Base-by-base conservation (phyloP, 2,888 invertebrate species). In the Calameuta filiformis region DNA sequence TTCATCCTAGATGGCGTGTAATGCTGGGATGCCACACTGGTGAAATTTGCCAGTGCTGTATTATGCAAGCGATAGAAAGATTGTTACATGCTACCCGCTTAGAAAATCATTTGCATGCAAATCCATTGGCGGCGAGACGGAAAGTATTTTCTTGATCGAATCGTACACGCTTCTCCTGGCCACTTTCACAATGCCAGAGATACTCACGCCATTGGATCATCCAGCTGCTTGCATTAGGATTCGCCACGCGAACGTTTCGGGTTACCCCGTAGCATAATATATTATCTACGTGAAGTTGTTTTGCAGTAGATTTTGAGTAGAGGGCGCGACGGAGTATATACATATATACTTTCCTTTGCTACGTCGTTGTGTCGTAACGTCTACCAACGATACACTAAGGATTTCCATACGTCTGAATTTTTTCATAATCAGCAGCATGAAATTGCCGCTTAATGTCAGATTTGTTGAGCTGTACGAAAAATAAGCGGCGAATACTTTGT, bases 391-490 rank as follows among this genome's bases (percentile, higher is more conserved):
- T 23, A 56, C 40, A 23, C 23, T 56, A 23, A 56, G 40, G 40
- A 6, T 23, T 2, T 15, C 9, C 23, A 23, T 56, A 1, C 15
- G 40, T 56, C 40, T 56, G 40, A 23, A 23, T 84, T 86, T 87
- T 81, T 80, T 85, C 83, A 85, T 73, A 86, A 87, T 88, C 86
- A 85, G 81, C 75, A 40, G 77, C 83, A 75, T 82, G 80, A 88
- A 86, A 88, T 86, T 78, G 81, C 79, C 82, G 81, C 82, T 84
- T 84, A 83, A 85, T 84, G 80, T 76, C 68, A 77, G 15, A 35
- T 75, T 69, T 77, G 76, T 77, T 73, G 77, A 15, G 33, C 30
- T 31, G 37, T 68, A 11, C 73, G 15, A 68, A 76, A 73, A 73
- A 35, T 75, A 80, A 81, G 75, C 77, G 73, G 40, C 9, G 23